Evolutionary conservation across 2,797 vertebrate species (phyloP), one percentile per base, ranked within the genome.

Genomic region (Dryobates pubescens): DNA sequence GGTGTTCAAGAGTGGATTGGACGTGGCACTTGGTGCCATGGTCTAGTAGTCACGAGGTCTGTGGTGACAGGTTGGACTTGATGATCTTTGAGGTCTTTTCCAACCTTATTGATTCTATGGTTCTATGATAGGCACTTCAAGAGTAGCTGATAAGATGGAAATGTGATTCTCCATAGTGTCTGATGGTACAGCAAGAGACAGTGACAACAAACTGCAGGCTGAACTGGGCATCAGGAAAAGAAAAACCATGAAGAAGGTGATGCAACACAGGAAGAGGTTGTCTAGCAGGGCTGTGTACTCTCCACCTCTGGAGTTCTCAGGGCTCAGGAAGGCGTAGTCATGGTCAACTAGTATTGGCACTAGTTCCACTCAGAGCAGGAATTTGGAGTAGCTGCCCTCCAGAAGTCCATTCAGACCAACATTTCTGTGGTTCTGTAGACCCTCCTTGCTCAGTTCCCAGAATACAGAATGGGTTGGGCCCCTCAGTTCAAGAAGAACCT

Each of bases 261-360:
- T 64, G 68, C 16, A 34, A 69, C 29, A 41, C 34, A 51, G 81
- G 30, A 56, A 12, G 27, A 0, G 5, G 3, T 23, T 71, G 36
- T 70, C 34, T 59, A 7, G 13, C 6, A 26, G 22, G 47, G 16
- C 70, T 76, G 15, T 13, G 23, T 41, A 0, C 62, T 72, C 68
- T 67, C 13, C 16, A 2, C 18, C 13, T 61, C 17, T 13, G 38
- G 61, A 54, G 10, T 10, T 75, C 56, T 32, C 51, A 36, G 53
- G 34, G 30, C 61, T 83, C 22, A 47, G 49, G 36, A 38, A 38
- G 36, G 36, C 36, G 38, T 12, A 38, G 24, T 64, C 13, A 34
- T 0, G 3, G 32, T 68, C 61, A 17, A 2, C 41, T 54, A 41
- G 17, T n/a, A 24, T 6, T 65, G 47, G 36, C 16, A 2, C 8